Conservation (phyloP, 2,113 vertebrate genomes). For the Ginglymostoma cirratum region DNA sequence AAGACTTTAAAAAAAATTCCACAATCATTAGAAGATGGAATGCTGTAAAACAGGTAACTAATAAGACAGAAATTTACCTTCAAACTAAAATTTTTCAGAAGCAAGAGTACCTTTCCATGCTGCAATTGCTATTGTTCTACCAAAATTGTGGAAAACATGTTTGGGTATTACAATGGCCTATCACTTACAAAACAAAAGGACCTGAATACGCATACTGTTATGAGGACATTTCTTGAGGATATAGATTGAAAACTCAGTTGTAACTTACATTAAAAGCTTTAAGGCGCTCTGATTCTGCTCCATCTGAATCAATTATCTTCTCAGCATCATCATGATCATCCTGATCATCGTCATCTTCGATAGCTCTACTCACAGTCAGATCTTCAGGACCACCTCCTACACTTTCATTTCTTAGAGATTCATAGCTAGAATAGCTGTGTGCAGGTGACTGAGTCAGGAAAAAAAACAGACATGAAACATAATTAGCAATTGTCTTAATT, state of each 20-base stretch:
- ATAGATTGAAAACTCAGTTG: slow-evolving; percentile 27
- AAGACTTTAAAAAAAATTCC: neutral
- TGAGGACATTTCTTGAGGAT: slow-evolving; percentile 44
- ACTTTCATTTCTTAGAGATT: slow-evolving; percentile 72
- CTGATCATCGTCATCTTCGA: slow-evolving; percentile 73
- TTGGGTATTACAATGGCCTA: slow-evolving; percentile 50
- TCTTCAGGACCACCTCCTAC: slow-evolving; percentile 66
- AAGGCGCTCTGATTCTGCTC: slow-evolving; percentile 68
- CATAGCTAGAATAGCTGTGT: slow-evolving; percentile 73
- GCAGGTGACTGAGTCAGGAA: slow-evolving; percentile 64
- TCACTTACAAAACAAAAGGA: slow-evolving; percentile 43
- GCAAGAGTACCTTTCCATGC: neutral
- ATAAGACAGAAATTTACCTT: neutral
- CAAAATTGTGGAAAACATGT: neutral
- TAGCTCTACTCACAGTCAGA: slow-evolving; percentile 63
- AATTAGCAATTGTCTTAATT: slow-evolving; percentile 3
- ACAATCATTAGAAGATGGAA: neutral
- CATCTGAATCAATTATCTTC: slow-evolving; percentile 66
- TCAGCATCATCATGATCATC: slow-evolving; percentile 70
- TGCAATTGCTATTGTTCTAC: neutral
- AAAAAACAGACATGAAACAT: slow-evolving; percentile 40
- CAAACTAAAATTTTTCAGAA: neutral
- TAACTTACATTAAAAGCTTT: slow-evolving; percentile 75
- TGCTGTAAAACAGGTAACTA: neutral
- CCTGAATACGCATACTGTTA: slow-evolving; percentile 47